phyloP scores from a whole-genome alignment of 1,140 invertebrate species.

The Drosophila nigrodunni region DNA sequence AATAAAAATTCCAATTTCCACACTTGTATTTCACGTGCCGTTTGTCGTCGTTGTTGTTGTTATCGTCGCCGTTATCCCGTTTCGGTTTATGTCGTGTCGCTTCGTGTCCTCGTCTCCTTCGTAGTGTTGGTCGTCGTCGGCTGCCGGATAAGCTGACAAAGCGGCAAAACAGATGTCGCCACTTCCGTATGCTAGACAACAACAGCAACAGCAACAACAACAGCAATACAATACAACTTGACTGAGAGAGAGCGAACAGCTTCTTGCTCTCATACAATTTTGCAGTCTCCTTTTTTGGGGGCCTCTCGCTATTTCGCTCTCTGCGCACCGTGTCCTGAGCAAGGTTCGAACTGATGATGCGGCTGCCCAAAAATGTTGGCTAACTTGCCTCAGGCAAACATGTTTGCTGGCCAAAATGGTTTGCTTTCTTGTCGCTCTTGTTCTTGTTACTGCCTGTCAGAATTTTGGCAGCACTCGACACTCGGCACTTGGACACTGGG shows the following conservation, averaged over 20 bases:
- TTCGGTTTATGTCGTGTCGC: no score
- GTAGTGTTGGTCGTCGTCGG: constrained; percentile 42
- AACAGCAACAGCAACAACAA: constrained; percentile 26
- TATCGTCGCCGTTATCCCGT: constrained; percentile 14
- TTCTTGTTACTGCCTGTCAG: constrained; percentile 39
- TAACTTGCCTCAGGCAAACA: constrained; percentile 53
- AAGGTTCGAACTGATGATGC: constrained; percentile 54
- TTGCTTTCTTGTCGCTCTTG: constrained; percentile 28
- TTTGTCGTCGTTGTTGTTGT: constrained; percentile 40
- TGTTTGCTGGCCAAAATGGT: constrained; percentile 48
- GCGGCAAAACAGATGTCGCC: constrained; percentile 81
- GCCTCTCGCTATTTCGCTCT: constrained; percentile 29
- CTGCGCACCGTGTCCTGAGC: constrained; percentile 51
- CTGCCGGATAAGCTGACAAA: constrained; percentile 76
- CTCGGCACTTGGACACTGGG: constrained; percentile 33
- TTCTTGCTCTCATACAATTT: constrained; percentile 26
- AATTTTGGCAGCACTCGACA: constrained; percentile 47
- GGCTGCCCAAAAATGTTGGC: constrained; percentile 50
- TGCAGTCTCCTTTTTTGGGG: background rate
- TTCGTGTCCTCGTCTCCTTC: constrained; percentile 34
- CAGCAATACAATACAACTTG: no score
- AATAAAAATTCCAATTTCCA: constrained; percentile 85
- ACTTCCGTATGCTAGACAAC: constrained; percentile 64
- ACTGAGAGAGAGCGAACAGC: background rate
- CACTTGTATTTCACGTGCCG: constrained; percentile 70